These are phyloP conservation scores for Aphis craccivora DNA, from an alignment of 1,140 invertebrate genomes.

Conservation along the genomic window DNA sequence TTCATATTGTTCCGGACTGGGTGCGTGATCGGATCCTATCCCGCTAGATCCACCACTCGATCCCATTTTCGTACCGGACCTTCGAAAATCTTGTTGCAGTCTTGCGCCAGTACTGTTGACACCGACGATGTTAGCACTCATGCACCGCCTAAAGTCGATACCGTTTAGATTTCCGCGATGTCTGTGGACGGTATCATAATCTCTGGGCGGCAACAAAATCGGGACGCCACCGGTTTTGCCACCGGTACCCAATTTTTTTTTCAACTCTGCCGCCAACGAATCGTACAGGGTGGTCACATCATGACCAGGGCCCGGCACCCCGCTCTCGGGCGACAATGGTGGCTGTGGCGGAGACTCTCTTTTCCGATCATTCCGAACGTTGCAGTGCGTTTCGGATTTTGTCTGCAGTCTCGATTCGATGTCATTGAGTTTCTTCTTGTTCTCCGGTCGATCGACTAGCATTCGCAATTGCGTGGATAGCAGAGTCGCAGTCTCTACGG, in stretches of 20 bases:
- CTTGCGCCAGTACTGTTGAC: constrained; percentile 37
- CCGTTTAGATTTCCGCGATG: constrained; percentile 83
- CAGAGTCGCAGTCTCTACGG: constrained; percentile 87
- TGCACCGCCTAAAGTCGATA: constrained; percentile 77
- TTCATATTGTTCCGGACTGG: constrained; percentile 68
- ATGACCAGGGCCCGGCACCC: background rate
- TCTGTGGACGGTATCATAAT: constrained; percentile 89
- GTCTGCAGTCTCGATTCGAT: constrained; percentile 72
- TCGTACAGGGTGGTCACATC: constrained; percentile 75
- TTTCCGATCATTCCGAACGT: constrained; percentile 68
- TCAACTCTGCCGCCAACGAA: constrained; percentile 88
- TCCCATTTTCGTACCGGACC: constrained; percentile 61
- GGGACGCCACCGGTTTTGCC: constrained; percentile 70
- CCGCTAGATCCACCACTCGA: constrained; percentile 74
- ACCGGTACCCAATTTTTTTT: constrained; percentile 79
- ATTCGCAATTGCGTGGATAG: constrained; percentile 82
- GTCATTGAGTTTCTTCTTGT: constrained; percentile 83
- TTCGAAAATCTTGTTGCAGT: constrained; percentile 41
- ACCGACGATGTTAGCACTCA: constrained; percentile 77
- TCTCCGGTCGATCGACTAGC: constrained; percentile 83
- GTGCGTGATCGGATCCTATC: constrained; percentile 87
- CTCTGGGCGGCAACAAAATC: constrained; percentile 86
- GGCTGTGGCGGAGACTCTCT: constrained; percentile 64
- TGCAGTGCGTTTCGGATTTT: background rate
- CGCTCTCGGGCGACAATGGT: background rate